These are phyloP conservation scores for Drosophila nebulosa DNA, from an alignment of 1,140 invertebrate species.

Conservation along the genomic window DNA sequence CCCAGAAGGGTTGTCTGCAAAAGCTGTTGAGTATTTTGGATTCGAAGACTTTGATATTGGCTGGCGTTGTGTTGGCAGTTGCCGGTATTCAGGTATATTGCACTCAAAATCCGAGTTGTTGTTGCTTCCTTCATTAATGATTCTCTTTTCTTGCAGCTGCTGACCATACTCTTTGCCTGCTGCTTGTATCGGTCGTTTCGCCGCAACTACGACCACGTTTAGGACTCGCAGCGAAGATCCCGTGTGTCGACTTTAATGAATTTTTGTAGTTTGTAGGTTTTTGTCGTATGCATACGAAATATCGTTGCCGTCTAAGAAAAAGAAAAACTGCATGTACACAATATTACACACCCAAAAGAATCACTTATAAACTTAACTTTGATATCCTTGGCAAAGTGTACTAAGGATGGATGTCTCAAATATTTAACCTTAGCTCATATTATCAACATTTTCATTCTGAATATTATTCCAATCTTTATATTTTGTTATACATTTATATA, in stretches of 20 bases:
- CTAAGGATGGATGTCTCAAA: not conserved
- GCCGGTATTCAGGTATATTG: constrained; percentile 87
- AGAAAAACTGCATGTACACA: constrained; percentile 3
- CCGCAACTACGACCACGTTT: constrained; percentile 94
- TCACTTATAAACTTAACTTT: constrained; percentile 13
- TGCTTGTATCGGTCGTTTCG: constrained; percentile 93
- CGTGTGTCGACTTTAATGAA: constrained; percentile 52
- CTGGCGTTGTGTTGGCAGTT: constrained; percentile 89
- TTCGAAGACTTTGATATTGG: constrained; percentile 87
- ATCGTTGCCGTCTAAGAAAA: constrained; percentile 35
- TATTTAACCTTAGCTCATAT: not conserved
- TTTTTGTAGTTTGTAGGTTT: constrained; percentile 54
- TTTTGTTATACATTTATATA: not conserved
- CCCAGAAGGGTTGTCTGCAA: constrained; percentile 85
- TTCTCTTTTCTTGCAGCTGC: constrained; percentile 85
- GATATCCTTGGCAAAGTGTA: constrained; percentile 14
- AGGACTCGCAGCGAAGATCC: constrained; percentile 82
- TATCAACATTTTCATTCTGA: not conserved
- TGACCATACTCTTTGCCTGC: constrained; percentile 94
- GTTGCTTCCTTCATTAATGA: not conserved
- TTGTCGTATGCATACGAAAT: constrained; percentile 42
- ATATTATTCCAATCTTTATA: not conserved
- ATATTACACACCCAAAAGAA: constrained; percentile 24
- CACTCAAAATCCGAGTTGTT: not conserved
- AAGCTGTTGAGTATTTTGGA: constrained; percentile 85